These are phyloP conservation scores for Gymnogyps californianus DNA, from an alignment of 2,113 vertebrate genomes.

Conservation along the genomic window DNA sequence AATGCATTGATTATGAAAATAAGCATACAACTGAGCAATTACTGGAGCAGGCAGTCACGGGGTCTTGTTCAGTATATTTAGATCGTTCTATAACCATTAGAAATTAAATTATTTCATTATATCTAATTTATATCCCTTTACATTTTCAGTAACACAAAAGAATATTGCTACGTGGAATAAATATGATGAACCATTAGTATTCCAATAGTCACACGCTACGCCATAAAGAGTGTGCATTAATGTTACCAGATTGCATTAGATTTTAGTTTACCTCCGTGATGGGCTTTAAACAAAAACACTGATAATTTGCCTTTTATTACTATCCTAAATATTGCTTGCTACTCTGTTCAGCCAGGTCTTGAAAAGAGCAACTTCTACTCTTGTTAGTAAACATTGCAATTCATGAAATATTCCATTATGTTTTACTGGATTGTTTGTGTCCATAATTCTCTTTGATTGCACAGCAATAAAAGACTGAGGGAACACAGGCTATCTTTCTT, in stretches of 20 bases:
- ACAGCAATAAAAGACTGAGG: constrained; percentile 50
- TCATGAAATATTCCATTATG: constrained; percentile 40
- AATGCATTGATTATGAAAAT: constrained; percentile 68
- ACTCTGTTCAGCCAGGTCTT: background rate
- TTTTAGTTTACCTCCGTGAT: background rate
- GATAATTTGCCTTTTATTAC: constrained; percentile 34
- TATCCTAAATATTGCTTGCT: background rate
- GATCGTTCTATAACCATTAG: constrained; percentile 50
- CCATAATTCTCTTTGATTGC: constrained; percentile 54
- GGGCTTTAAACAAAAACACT: constrained; percentile 35
- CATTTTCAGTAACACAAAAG: constrained; percentile 44
- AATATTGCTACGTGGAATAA: constrained; percentile 42
- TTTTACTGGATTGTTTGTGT: constrained; percentile 29
- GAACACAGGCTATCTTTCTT: constrained; percentile 45
- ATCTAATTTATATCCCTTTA: constrained; percentile 54
- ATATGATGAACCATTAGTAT: constrained; percentile 23
- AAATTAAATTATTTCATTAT: constrained; percentile 66
- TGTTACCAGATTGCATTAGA: background rate
- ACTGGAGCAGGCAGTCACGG: constrained; percentile 34
- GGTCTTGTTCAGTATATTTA: constrained; percentile 46
- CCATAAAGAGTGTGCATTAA: background rate
- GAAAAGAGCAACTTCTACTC: background rate
- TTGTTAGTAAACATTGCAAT: constrained; percentile 4
- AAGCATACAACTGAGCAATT: constrained; percentile 63
- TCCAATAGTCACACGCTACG: background rate